phyloP scores from a whole-genome alignment of 2,797 vertebrate species.

The Intellagama lesueurii region DNA sequence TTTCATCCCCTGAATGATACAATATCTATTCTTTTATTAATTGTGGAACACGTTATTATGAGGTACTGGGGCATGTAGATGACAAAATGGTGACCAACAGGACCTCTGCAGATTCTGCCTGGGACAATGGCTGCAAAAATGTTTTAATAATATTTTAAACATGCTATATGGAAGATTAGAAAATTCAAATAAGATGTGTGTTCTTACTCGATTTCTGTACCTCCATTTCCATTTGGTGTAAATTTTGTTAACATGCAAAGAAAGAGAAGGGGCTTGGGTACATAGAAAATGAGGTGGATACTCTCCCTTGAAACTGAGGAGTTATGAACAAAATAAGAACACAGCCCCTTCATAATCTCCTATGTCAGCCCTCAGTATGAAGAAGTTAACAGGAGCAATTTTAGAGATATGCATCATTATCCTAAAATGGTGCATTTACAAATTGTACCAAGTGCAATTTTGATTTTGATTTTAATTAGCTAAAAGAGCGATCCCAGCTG shows the following conservation, averaged over 20 bases:
- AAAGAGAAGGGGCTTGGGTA: neutral
- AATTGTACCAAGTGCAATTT: slow-evolving; percentile 6
- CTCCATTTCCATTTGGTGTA: neutral
- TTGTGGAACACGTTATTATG: too few relatives aligned
- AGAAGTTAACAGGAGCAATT: neutral
- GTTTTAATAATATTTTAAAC: neutral
- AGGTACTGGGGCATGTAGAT: too few relatives aligned
- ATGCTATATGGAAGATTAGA: neutral
- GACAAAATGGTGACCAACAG: neutral
- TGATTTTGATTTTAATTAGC: slow-evolving; percentile 31
- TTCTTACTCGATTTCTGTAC: neutral
- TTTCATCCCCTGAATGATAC: neutral
- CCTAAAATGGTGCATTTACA: slow-evolving; percentile 10
- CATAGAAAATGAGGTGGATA: neutral
- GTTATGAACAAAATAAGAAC: neutral
- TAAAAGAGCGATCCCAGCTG: slow-evolving; percentile 13
- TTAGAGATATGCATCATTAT: neutral
- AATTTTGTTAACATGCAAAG: neutral
- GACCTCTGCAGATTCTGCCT: neutral
- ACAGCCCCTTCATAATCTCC: neutral
- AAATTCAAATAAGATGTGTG: neutral
- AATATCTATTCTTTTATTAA: too few relatives aligned
- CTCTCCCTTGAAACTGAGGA: neutral
- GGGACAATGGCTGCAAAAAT: neutral
- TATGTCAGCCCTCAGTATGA: neutral